phyloP scores from a whole-genome alignment of 1,140 invertebrate species.

The Yoshiicerus persimilis region DNA sequence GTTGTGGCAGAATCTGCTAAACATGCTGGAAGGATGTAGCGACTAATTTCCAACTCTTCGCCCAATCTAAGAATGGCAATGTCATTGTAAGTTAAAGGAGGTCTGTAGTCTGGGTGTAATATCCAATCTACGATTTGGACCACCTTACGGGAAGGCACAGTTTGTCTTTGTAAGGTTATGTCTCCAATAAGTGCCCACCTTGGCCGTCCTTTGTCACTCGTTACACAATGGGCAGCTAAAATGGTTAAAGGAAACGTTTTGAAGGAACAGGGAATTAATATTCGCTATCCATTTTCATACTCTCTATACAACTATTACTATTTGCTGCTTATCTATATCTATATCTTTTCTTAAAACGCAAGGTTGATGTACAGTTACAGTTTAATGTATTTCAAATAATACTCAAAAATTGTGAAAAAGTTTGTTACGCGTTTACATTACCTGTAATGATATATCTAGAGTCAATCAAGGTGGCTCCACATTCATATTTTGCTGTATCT shows the following conservation, averaged over 20 bases:
- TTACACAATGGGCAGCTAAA: background rate
- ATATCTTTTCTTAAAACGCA: too few relatives aligned
- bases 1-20: background rate
- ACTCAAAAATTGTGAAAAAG: too few relatives aligned
- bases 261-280: background rate
- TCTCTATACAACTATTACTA: too few relatives aligned
- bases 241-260: background rate
- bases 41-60: slow-evolving; percentile 7
- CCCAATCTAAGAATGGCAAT: slow-evolving; percentile 41
- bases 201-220: slow-evolving; percentile 35
- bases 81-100: slow-evolving; percentile 46
- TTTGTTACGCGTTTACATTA: background rate
- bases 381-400: too few relatives aligned
- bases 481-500: background rate
- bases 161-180: slow-evolving; percentile 25
- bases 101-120: slow-evolving; percentile 37
- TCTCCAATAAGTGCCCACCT: slow-evolving; percentile 37
- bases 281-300: too few relatives aligned
- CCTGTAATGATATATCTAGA: slow-evolving; percentile 52
- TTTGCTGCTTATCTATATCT: too few relatives aligned
- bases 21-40: slow-evolving; percentile 37
- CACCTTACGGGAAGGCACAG: slow-evolving; percentile 18
- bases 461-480: slow-evolving; percentile 48
- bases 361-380: too few relatives aligned
- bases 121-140: slow-evolving; percentile 33